These are phyloP conservation scores for Entomobrya multifasciata DNA, from an alignment of 2,888 invertebrate species.

Conservation along the genomic window DNA sequence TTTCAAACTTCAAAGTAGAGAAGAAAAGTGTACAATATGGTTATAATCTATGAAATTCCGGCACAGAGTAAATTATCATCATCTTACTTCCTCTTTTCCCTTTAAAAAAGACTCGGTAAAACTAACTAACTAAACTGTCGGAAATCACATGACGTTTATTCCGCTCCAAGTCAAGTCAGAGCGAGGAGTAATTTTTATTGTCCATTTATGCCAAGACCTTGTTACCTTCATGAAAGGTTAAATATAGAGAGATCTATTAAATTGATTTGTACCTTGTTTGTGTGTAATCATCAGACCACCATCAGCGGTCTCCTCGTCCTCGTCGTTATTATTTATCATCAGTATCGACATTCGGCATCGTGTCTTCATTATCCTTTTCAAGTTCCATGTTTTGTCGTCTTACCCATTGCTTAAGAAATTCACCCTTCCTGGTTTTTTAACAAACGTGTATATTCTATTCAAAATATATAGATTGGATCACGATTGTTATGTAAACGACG, in stretches of 20 bases:
- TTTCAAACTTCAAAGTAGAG: neutral
- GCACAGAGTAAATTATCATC: slow-evolving; percentile 8
- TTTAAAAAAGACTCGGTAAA: neutral
- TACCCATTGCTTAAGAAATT: neutral
- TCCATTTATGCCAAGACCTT: slow-evolving; percentile 66
- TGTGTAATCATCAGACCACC: slow-evolving; percentile 71
- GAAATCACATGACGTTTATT: neutral
- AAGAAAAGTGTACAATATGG: slow-evolving; percentile 17
- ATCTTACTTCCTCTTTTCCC: slow-evolving; percentile 30
- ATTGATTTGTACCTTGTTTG: slow-evolving; percentile 67
- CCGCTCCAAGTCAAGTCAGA: neutral
- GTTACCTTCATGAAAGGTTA: slow-evolving; percentile 71
- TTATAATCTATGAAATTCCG: slow-evolving; percentile 4
- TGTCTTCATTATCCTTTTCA: slow-evolving; percentile 51
- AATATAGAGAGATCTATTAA: slow-evolving; percentile 41
- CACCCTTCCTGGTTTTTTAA: neutral
- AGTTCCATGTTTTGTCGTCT: neutral
- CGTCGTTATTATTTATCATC: too few species aligned
- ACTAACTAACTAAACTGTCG: neutral
- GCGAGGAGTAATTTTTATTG: slow-evolving; percentile 61
- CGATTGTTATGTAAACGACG: slow-evolving; percentile 17
- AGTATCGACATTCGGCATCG: slow-evolving; percentile 52
- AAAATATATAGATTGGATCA: slow-evolving; percentile 9
- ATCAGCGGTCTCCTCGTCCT: slow-evolving; percentile 58
- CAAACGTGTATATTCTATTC: neutral